These are phyloP conservation scores for Tangara arthus DNA, from an alignment of 2,797 vertebrate species.

Conservation along the genomic window DNA sequence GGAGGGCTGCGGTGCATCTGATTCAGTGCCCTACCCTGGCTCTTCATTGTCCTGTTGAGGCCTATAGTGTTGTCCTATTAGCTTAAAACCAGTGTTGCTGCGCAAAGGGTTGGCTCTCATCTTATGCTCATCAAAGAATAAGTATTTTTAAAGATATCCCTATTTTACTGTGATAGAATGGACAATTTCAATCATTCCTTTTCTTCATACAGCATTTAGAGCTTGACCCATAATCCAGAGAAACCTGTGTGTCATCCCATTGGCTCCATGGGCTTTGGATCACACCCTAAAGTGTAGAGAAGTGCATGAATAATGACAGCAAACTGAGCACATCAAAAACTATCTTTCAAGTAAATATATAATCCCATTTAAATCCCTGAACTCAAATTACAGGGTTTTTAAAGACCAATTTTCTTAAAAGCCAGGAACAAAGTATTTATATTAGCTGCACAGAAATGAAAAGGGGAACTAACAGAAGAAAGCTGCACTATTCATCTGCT, in stretches of 20 bases:
- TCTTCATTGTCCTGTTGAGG: neutral
- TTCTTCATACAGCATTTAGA: neutral
- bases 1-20: neutral
- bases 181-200: neutral
- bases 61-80: neutral
- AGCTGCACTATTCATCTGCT: neutral
- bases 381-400: conserved; percentile 62
- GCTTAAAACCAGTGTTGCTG: neutral
- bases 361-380: conserved; percentile 48
- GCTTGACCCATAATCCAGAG: neutral
- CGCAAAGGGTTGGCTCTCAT: neutral
- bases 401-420: conserved; percentile 49
- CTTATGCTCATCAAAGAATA: neutral
- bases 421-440: conserved; percentile 53
- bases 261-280: neutral
- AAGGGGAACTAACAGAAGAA: conserved; percentile 12
- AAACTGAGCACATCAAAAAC: conserved; percentile 30
- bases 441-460: conserved; percentile 34
- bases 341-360: conserved; percentile 31
- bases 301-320: conserved; percentile 40
- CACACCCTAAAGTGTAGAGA: neutral
- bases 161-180: neutral
- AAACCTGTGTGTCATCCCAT: neutral
- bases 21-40: neutral
- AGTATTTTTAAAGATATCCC: neutral